Conservation (phyloP, 2,113 vertebrate species). For the Anhinga rufa region DNA sequence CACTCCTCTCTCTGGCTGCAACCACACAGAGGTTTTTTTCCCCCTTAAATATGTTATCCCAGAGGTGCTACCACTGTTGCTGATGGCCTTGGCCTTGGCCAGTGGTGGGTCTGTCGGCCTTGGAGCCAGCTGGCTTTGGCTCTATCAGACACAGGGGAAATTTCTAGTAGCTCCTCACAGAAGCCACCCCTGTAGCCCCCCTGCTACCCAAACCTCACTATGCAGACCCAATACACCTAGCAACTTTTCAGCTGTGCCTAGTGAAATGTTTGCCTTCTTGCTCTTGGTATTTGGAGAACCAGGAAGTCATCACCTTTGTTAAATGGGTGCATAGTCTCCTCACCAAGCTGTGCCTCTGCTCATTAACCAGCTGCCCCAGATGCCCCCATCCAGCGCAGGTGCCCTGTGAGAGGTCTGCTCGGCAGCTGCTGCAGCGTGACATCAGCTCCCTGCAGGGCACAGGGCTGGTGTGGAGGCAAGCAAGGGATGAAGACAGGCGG, state of each 20-base stretch:
- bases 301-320: not conserved
- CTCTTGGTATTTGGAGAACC: not conserved
- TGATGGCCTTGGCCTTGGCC: too few species aligned
- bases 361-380: not conserved
- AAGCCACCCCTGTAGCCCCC: too few species aligned
- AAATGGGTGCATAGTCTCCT: not conserved
- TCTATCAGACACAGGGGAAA: too few species aligned
- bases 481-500: fast-evolving
- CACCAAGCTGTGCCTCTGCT: not conserved
- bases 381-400: not conserved
- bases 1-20: too few species aligned
- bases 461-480: not conserved
- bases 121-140: too few species aligned
- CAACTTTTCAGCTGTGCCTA: not conserved
- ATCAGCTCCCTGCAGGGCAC: not conserved
- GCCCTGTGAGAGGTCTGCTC: not conserved
- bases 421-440: fast-evolving
- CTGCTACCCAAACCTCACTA: too few species aligned
- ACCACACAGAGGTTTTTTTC: too few species aligned
- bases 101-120: too few species aligned
- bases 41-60: too few species aligned
- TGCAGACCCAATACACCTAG: not conserved
- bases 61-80: too few species aligned
- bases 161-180: too few species aligned
- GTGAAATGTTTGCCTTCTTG: not conserved